Evolutionary conservation across 2,888 invertebrate species (phyloP).

Genomic region (Cheilosia urbana): DNA sequence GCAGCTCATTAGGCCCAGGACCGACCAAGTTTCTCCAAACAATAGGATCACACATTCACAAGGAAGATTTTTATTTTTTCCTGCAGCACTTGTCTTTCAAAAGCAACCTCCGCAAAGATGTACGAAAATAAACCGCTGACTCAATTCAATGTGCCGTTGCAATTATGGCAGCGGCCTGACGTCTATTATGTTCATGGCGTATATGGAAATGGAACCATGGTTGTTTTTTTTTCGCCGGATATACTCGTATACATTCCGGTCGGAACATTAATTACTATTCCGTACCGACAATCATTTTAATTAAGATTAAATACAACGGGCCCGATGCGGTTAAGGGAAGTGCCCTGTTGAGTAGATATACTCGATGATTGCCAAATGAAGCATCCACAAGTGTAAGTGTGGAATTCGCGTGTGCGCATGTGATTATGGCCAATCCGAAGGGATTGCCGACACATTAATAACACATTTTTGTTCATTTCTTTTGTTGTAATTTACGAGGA

Average conservation of each 20-base stretch:
- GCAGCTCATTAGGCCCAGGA: slow-evolving; percentile 30
- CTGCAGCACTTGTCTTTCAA: slow-evolving; percentile 12
- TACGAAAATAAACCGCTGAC: slow-evolving; percentile 62
- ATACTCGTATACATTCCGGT: slow-evolving; percentile 68
- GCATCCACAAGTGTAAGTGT: background rate
- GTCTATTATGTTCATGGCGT: slow-evolving; percentile 18
- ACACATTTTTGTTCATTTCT: background rate
- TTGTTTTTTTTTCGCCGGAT: slow-evolving; percentile 66
- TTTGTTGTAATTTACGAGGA: slow-evolving; percentile 34
- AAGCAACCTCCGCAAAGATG: slow-evolving; percentile 13
- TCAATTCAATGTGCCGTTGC: slow-evolving; percentile 54
- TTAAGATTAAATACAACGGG: slow-evolving; percentile 62
- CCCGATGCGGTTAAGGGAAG: slow-evolving; percentile 43
- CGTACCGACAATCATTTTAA: slow-evolving; percentile 69
- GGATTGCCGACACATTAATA: slow-evolving; percentile 28
- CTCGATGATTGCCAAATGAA: slow-evolving; percentile 30
- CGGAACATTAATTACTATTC: slow-evolving; percentile 66
- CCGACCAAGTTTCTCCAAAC: slow-evolving; percentile 1
- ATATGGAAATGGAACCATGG: slow-evolving; percentile 24
- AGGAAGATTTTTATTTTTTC: slow-evolving; percentile 2
- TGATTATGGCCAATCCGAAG: slow-evolving; percentile 36
- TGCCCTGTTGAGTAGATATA: slow-evolving; percentile 19
- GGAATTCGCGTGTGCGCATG: slow-evolving; percentile 24
- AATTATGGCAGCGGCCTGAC: slow-evolving; percentile 37
- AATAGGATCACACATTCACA: background rate